A percentile compares a stretch with the other conserved stretches of the same genome.
Evolutionary conservation across 2,797 vertebrate species (phyloP).

Genomic region (Fringilla coelebs): DNA sequence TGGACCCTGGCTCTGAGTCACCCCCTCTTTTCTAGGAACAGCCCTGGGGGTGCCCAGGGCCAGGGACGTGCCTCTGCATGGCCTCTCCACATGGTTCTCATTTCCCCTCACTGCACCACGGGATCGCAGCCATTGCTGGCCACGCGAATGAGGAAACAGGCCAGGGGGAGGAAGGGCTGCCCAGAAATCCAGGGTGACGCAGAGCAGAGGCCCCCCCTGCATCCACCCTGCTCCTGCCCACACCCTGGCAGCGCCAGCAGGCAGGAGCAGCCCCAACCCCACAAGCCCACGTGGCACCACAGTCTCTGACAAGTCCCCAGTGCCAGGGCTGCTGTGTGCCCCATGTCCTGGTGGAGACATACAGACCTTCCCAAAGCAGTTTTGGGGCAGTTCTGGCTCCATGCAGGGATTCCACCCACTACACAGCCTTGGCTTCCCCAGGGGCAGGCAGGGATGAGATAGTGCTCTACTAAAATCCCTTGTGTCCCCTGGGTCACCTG

Average conservation of each 20-base stretch:
- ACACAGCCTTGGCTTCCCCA: rapidly evolving
- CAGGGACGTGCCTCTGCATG: rapidly evolving
- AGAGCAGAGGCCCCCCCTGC: neutral
- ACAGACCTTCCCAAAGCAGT: neutral
- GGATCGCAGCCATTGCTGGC: neutral
- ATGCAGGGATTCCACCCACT: neutral
- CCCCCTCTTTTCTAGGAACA: neutral
- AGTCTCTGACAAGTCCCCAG: rapidly evolving
- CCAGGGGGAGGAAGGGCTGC: neutral
- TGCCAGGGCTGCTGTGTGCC: neutral
- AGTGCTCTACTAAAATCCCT: neutral
- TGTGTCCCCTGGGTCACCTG: neutral
- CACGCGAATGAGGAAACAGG: slow-evolving; percentile 17
- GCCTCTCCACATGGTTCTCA: slow-evolving; percentile 9
- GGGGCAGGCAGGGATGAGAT: neutral
- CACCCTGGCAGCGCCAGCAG: neutral
- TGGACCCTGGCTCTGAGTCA: neutral
- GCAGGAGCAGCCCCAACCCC: neutral
- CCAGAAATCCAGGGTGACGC: neutral
- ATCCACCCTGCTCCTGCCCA: neutral
- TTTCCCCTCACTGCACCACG: neutral
- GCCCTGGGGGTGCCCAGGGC: neutral
- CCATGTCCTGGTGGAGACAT: neutral
- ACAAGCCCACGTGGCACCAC: neutral
- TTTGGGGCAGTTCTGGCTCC: neutral